Base-by-base conservation (phyloP, 2,888 invertebrate species). In the Elysia crispata region DNA sequence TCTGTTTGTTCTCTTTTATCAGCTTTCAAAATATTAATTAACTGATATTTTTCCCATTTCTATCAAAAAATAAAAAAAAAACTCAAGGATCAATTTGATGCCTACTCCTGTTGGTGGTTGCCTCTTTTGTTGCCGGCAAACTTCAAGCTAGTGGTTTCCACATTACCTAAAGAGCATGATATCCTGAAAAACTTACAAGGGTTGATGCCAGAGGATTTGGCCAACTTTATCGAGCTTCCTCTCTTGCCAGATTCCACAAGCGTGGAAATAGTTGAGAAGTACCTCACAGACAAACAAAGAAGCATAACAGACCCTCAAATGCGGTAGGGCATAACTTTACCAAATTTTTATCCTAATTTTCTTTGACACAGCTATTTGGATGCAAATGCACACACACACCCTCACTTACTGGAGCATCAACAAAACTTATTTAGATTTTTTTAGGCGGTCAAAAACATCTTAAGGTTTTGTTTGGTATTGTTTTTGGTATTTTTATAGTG, bases 131-230 rank as follows among this genome's bases (percentile, higher is more conserved):
- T 90, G 11, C 91, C 91, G 15, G 60, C 82, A 18, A 90, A 89
- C 81, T 83, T 91, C 30, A 86, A 87, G 72, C 67, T 90, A 25
- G 85, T 91, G 31, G 70, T 90, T 1, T 90, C 90, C 3, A 89
- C 88, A 6, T 74, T 90, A 23, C 89, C 89, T 8, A 69, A 81
- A 31, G 86, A 87, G 67, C 85, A 87, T 80, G 84, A 80, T 20
- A 89, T 89, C 62, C 80, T 89, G 23, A 75, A 79, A 23, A 89
- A 86, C 57, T 75, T 88, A 18, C 81, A 83, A 70, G 82, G 83
- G 62, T n/a, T 86, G 0, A 76, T 90, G 25, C 84, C 86, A 25
- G 84, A 85, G 20, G 74, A 85, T 20, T 66, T 84, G 15, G 76
- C 67, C 3, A 86, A 85, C 76, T 90, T 86, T 82, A 76, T 89